A percentile compares a stretch with the other conserved stretches of the same genome.
Conservation (phyloP, 2,113 vertebrate genomes). For the Prolemur simus region DNA sequence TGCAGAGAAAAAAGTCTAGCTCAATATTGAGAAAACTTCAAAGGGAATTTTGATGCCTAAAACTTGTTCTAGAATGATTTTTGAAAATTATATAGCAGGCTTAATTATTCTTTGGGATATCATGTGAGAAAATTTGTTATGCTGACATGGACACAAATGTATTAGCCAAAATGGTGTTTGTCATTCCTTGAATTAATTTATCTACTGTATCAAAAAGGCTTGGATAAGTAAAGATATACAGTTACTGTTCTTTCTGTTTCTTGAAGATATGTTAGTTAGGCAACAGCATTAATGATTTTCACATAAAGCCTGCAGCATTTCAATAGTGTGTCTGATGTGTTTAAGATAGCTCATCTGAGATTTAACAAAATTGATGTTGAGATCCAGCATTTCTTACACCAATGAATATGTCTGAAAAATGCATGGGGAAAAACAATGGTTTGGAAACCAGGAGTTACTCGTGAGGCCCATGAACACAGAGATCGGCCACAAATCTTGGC, state of each 20-base stretch:
- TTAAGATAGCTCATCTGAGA: neutral
- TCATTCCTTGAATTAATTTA: neutral
- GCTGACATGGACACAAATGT: neutral
- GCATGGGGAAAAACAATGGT: neutral
- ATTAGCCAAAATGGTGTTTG: neutral
- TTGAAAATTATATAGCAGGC: neutral
- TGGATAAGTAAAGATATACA: neutral
- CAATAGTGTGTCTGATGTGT: neutral
- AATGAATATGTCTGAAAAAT: neutral
- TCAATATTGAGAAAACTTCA: neutral
- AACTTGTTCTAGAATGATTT: neutral
- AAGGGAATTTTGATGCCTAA: neutral
- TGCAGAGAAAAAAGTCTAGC: neutral
- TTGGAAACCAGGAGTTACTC: neutral
- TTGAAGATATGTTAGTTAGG: conserved; percentile 11
- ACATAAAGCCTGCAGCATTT: neutral
- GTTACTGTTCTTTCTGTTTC: neutral
- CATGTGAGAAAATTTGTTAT: neutral
- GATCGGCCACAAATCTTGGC: conserved; percentile 23
- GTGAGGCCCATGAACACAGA: neutral
- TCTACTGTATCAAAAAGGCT: neutral
- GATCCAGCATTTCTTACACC: neutral
- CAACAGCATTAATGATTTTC: neutral
- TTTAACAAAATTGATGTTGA: neutral
- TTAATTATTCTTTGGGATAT: neutral